Percentiles rank a stretch among this genome's conserved stretches.
These are phyloP conservation scores for Tetheella fluctuosa DNA, from an alignment of 2,888 invertebrate genomes.

Conservation along the genomic window DNA sequence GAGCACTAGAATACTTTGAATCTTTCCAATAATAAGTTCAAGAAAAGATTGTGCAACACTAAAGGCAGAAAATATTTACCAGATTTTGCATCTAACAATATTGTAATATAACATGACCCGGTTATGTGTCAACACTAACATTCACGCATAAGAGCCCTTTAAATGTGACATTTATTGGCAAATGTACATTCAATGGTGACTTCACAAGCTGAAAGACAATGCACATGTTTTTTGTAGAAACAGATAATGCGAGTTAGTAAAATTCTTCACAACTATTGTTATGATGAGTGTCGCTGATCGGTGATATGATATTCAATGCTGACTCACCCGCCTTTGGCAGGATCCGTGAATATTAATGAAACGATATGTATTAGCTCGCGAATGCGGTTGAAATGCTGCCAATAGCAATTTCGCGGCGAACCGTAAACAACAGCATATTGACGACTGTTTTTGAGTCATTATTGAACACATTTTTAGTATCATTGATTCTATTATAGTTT, in stretches of 20 bases:
- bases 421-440: slow-evolving; percentile 42
- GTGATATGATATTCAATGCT: slow-evolving; percentile 36
- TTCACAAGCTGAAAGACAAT: background rate
- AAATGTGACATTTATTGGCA: slow-evolving; percentile 4
- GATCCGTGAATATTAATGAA: slow-evolving; percentile 67
- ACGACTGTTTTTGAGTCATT: slow-evolving; percentile 35
- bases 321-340: slow-evolving; percentile 52
- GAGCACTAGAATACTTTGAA: too few species aligned
- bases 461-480: background rate
- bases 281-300: slow-evolving; percentile 30
- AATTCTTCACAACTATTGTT: background rate
- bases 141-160: slow-evolving; percentile 1
- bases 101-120: background rate
- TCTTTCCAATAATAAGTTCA: background rate
- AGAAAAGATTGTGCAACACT: background rate
- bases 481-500: too few species aligned
- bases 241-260: background rate
- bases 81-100: slow-evolving; percentile 1
- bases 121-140: background rate
- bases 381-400: slow-evolving; percentile 66
- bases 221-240: background rate
- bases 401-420: slow-evolving; percentile 51
- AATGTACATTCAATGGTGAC: background rate
- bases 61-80: background rate
- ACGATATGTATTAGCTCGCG: slow-evolving; percentile 56